Base-by-base conservation (phyloP, 2,888 invertebrate genomes). In the Lypha dubia region DNA sequence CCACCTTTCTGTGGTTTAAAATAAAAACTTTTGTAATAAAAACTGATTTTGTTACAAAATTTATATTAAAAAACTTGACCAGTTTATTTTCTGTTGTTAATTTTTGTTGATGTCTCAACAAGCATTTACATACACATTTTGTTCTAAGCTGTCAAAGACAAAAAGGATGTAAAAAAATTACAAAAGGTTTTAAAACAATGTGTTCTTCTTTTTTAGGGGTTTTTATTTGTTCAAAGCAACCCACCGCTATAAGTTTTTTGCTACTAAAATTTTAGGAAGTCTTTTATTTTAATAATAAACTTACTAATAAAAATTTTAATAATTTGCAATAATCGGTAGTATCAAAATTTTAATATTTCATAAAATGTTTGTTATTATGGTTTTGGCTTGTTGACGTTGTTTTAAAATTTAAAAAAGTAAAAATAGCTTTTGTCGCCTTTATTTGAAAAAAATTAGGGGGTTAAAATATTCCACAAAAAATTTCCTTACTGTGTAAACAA, bases 11-110 rank as follows among this genome's bases (percentile, higher is more conserved):
- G 53, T 60, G 51, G 22, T 35, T 53, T 56, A 0, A 6, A 4
- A 49, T n/a, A n/a, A 67, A 73, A 79, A 79, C n/a, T 80, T 80
- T 73, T 58, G 51, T 51, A 67, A 79, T 73, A 73, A 79, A 73
- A 67, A 67, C 58, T 58, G 28, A 58, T 79, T 53, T 67, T 60
- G 20, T 35, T 71, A 44, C n/a, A 9, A 44, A 44, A 44, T 70
- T 70, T 46, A 35, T 71, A n/a, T 46, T 46, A 32, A 28, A 6
- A n/a, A 28, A 15, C 41, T 63, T 71, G 51, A 38, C n/a, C 73
- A 60, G 58, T 1, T 56, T 22, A 58, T 38, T 79, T 70, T n/a
- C n/a, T 65, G 53, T 41, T 15, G 24, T 20, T 20, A 41, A 5
- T 38, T 32, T 22, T 35, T 1, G 22, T 22, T 51, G 32, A 41